Evolutionary conservation across 2,797 vertebrate species (phyloP).

Genomic region (Darevskia nairensis): DNA sequence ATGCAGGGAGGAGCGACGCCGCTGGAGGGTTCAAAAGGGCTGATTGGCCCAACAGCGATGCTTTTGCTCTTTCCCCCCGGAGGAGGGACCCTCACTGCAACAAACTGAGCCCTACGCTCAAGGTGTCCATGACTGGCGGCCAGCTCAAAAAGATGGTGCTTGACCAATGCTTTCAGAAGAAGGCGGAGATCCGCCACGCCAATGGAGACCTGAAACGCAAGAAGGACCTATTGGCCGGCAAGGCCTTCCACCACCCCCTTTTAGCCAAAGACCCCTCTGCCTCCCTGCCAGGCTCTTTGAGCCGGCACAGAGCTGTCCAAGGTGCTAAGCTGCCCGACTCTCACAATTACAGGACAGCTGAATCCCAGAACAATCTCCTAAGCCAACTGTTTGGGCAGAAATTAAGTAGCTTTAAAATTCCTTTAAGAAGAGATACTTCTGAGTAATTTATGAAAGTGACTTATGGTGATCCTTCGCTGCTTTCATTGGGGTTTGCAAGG

Average conservation of each 20-base stretch:
- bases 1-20: conserved; percentile 77
- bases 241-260: conserved; percentile 81
- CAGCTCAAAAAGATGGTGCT: conserved; percentile 81
- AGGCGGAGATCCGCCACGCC: conserved; percentile 78
- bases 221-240: conserved; percentile 84
- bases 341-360: conserved; percentile 89
- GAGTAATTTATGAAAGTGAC: conserved; percentile 87
- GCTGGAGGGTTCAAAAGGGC: conserved; percentile 74
- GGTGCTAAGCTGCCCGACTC: conserved; percentile 81
- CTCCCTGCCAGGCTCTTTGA: conserved; percentile 82
- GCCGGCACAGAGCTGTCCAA: conserved; percentile 80
- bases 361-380: conserved; percentile 96
- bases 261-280: conserved; percentile 84
- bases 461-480: conserved; percentile 76
- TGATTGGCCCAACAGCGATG: conserved; percentile 77
- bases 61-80: conserved; percentile 81
- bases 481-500: conserved; percentile 74
- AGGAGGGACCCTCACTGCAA: conserved; percentile 86
- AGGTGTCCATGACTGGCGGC: conserved; percentile 72
- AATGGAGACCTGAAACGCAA: conserved; percentile 85
- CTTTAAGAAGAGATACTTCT: conserved; percentile 93
- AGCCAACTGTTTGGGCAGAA: conserved; percentile 98
- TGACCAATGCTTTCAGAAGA: conserved; percentile 84
- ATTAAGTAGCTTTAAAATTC: conserved; percentile 99
- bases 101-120: conserved; percentile 83